A percentile compares a stretch with the other conserved stretches of the same genome.
phyloP scores from a whole-genome alignment of 2,888 invertebrate species.

The Terebella lapidaria region DNA sequence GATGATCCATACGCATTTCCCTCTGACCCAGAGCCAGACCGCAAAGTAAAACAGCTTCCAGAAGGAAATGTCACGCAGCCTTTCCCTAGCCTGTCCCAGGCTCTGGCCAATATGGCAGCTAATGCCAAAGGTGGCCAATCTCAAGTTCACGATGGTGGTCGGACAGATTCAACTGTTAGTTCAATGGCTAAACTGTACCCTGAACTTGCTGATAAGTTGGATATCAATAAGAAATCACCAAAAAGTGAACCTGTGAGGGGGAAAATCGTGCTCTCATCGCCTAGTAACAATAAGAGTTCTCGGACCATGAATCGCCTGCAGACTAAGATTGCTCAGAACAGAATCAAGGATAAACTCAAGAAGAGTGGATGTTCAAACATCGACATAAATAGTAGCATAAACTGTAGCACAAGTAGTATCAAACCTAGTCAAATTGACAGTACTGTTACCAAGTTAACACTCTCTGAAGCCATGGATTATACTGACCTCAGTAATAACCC shows the following conservation, averaged over 20 bases:
- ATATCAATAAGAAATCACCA: conserved; percentile 39
- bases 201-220: conserved; percentile 48
- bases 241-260: background rate
- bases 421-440: background rate
- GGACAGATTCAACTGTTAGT: conserved; percentile 13
- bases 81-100: background rate
- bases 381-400: background rate
- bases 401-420: background rate
- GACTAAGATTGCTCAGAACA: conserved; percentile 53
- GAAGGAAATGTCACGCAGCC: background rate
- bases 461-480: no score
- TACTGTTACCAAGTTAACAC: no score
- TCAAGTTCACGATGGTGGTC: background rate
- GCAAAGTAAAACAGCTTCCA: background rate
- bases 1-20: conserved; percentile 10
- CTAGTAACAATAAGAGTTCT: conserved; percentile 34
- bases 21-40: conserved; percentile 2
- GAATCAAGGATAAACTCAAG: conserved; percentile 51
- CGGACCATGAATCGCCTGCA: conserved; percentile 52
- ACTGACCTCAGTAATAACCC: no score
- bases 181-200: conserved; percentile 45
- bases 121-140: background rate
- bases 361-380: conserved; percentile 24
- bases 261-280: background rate
- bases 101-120: background rate